Base-by-base conservation (phyloP, 1,140 invertebrate species). In the Drosophila tsacasi region DNA sequence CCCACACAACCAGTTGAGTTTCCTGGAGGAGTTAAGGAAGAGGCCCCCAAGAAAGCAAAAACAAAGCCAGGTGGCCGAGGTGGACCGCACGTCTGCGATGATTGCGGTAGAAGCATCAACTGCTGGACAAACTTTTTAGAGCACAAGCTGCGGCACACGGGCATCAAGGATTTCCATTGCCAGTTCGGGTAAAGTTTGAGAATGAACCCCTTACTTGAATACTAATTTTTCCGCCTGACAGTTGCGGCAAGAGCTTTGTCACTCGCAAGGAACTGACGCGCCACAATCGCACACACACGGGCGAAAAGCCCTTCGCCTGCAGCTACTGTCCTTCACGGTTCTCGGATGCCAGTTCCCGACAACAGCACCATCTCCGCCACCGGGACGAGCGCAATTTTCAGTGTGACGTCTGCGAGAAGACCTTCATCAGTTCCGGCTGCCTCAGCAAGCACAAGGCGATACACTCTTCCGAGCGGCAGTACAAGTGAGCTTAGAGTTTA, bases 341-440 rank as follows among this genome's bases (percentile, higher is more conserved):
- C 64, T 59, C 76, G 10, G 50, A 79, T 40, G 9, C 54, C 1
- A 39, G 76, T 23, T 35, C 76, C 3, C 27, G 57, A 0, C 47
- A 49, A 15, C 55, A 80, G 40, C 77, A 80, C 23, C 68, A 80
- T 5, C 59, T 68, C 12, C 77, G 76, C 21, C 77, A 80, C 30
- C 46, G 42, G 3, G 52, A 80, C 19, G 58, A 59, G 5, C 77
- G 62, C 5, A 46, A 40, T 5, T 81, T 21, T 27, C 30, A 61
- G 19, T 76, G 65, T 13, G 39, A 67, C 4, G 25, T 40, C 3
- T 76, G 79, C 37, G 55, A 74, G 6, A 80, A 68, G 40, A 57
- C 17, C 12, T 77, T 81, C 21, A 49, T 77, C 5, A 77, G 65
- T 17, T 76, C 73, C 21, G 65, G 55, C 17, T 66, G 79, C 25